Conservation (phyloP, 2,113 vertebrate genomes). For the Eira barbara region DNA sequence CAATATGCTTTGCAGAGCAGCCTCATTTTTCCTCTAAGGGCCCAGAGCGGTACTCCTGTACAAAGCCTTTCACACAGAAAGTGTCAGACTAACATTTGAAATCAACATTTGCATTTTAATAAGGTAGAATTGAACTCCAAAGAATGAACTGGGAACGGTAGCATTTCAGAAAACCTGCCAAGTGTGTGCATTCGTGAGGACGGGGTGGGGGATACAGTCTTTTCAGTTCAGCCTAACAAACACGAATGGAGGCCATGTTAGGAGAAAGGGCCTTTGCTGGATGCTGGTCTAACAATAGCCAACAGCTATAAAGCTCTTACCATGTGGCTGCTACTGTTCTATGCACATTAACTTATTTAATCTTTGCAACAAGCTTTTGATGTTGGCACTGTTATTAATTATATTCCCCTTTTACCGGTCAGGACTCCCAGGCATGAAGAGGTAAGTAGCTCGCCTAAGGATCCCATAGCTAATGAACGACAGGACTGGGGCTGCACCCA, state of each 20-base stretch:
- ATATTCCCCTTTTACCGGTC: not conserved
- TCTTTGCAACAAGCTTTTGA: not conserved
- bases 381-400: not conserved
- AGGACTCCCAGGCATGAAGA: not conserved
- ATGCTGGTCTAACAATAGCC: not conserved
- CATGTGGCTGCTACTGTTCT: not conserved
- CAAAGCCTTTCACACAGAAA: not conserved
- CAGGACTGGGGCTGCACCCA: not conserved
- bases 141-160: not conserved
- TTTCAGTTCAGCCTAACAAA: not conserved
- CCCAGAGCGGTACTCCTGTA: not conserved
- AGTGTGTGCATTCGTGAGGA: not conserved
- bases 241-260: not conserved
- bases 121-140: not conserved
- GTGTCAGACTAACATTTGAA: not conserved
- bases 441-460: not conserved
- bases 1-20: not conserved
- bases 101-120: not conserved
- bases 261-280: not conserved
- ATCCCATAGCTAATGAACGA: not conserved
- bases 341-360: not conserved
- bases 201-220: not conserved
- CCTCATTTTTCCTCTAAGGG: not conserved
- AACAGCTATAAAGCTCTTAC: not conserved
- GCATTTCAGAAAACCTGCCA: not conserved